Evolutionary conservation across 2,888 invertebrate species (phyloP), one percentile per base, ranked within the genome.

Genomic region (Caenorhabditis sp.): DNA sequence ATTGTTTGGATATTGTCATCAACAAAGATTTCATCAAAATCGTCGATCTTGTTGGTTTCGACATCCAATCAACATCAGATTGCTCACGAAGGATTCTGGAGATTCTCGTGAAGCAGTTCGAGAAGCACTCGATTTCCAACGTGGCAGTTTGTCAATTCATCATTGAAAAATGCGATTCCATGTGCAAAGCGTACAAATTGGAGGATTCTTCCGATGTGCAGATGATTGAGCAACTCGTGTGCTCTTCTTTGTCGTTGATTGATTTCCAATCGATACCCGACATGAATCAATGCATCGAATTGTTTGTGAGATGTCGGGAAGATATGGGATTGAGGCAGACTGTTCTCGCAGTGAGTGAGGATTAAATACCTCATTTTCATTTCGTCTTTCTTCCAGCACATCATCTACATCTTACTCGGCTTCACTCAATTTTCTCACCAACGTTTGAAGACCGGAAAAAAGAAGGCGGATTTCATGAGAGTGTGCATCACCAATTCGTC

Each of bases 251-350:
- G 1, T 69, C 77, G 5, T 19, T 77, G 2, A 70, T 77, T 24
- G 70, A 77, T 56, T 77, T 77, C 6, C 28, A 47, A 44, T 24
- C 10, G 7, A 63, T 77, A 26, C 1, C 61, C 4, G 68, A 70
- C 4, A 49, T 51, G 31, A 35, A 77, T 41, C 69, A 77, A 28
- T 22, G 61, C 16, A 12, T 77, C 0, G 77, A 72, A 44, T 51
- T 82, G 31, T 38, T 82, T 8, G 47, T 82, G 0, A 58, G 68
- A 31, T 68, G 59, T n/a, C 47, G 77, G 16, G 72, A 82, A 54
- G 64, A 73, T 24, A 59, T 83, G 69, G 83, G 83, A 58, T 51
- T 83, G n/a, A 31, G 83, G 24, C 83, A 83, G n/a, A 49, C 2
- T 5, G 22, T 77, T 12, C 16, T 82, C 38, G 66, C 35, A 24